Conservation (phyloP, 2,797 vertebrate genomes). For the Silurus lanzhouensis region DNA sequence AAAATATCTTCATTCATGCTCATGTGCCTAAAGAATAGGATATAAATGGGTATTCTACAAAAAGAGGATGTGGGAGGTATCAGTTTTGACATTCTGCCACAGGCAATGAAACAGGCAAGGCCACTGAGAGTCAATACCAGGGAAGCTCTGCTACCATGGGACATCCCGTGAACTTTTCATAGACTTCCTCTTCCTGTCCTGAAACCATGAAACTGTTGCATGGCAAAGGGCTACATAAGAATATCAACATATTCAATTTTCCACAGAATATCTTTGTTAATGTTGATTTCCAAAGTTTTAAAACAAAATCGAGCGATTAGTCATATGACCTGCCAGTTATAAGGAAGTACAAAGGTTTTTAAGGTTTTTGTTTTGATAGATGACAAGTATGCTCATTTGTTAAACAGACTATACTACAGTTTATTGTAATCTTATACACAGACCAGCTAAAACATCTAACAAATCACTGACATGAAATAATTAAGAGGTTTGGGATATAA, state of each 20-base stretch:
- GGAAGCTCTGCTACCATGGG: constrained; percentile 5
- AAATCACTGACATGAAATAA: too few relatives aligned
- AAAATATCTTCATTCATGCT: neutral
- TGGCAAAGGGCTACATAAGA: neutral
- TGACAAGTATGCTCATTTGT: neutral
- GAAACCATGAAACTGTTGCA: neutral
- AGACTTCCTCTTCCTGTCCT: constrained; percentile 1
- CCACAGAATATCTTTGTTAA: neutral
- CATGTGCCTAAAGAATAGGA: neutral
- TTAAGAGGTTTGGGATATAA: too few relatives aligned
- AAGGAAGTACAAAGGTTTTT: neutral
- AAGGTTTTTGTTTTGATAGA: neutral
- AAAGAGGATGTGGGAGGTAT: neutral
- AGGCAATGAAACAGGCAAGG: neutral
- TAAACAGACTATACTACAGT: neutral
- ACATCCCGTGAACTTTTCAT: constrained; percentile 3
- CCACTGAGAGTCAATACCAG: neutral
- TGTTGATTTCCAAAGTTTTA: neutral
- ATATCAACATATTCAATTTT: neutral
- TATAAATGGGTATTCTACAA: neutral
- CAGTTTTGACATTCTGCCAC: constrained; percentile 6
- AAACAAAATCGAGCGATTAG: neutral
- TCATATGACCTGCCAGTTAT: neutral
- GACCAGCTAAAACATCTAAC: too few relatives aligned
- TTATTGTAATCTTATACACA: too few relatives aligned